Conservation (phyloP, 1,140 invertebrate species). For the Penaeus japonicus region DNA sequence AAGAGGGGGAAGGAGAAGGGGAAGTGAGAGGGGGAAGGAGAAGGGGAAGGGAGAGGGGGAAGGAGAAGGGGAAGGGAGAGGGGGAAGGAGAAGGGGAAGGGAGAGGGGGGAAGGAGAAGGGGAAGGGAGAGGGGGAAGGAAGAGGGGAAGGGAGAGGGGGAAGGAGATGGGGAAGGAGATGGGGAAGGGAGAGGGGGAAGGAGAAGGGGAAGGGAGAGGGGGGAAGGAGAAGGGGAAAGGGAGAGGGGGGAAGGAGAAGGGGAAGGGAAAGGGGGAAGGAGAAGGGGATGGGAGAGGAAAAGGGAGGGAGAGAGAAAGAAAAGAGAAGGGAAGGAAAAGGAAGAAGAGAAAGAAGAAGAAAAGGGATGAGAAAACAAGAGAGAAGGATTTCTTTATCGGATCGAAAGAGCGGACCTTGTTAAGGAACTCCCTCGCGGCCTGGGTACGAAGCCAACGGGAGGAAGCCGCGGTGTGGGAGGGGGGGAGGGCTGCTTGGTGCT, state of each 20-base stretch:
- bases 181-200: background rate
- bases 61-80: too few species aligned
- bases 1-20: background rate
- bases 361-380: background rate
- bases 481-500: too few species aligned
- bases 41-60: too few species aligned
- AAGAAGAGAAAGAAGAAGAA: background rate
- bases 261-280: background rate
- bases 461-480: too few species aligned
- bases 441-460: too few species aligned
- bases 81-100: too few species aligned
- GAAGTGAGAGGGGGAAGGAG: background rate
- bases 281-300: background rate
- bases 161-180: background rate
- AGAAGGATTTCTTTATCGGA: too few species aligned
- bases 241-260: background rate
- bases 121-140: too few species aligned
- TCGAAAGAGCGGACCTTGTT: too few species aligned
- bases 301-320: background rate
- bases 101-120: too few species aligned
- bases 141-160: background rate
- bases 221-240: background rate
- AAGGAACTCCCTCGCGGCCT: too few species aligned
- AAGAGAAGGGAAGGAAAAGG: background rate
- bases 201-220: background rate